phyloP scores from a whole-genome alignment of 2,888 invertebrate genomes.

The Hemistola chrysoprasaria region DNA sequence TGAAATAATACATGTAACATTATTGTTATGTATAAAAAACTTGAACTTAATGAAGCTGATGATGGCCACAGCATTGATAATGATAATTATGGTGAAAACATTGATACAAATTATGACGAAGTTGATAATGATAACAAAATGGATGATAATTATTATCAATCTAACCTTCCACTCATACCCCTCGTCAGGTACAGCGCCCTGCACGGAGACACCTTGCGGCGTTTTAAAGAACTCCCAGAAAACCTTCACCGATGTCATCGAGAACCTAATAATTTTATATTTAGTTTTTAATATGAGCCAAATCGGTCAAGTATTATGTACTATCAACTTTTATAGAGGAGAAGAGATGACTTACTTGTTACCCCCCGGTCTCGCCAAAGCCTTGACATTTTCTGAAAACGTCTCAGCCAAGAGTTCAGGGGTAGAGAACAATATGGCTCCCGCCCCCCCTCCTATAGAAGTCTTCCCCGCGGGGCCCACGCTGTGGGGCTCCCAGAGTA shows the following conservation, averaged over 20 bases:
- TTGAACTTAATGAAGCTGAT: no score
- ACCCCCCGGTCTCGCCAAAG: constrained; percentile 46
- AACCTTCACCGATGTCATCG: constrained; percentile 60
- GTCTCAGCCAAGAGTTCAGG: constrained; percentile 54
- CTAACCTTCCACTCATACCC: constrained; percentile 64
- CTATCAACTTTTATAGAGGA: no score
- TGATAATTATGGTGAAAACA: no score
- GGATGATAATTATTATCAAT: not conserved
- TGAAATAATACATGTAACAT: no score
- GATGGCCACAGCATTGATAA: no score
- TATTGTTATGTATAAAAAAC: no score
- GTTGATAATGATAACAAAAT: no score
- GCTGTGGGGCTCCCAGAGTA: constrained; percentile 65
- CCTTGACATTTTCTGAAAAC: constrained; percentile 48
- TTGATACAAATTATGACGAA: no score
- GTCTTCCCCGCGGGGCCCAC: constrained; percentile 55
- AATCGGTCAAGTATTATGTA: no score
- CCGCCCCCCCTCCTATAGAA: constrained; percentile 57
- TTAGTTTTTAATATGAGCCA: not conserved
- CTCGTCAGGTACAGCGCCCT: constrained; percentile 63
- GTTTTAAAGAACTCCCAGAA: constrained; percentile 61
- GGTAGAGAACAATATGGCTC: constrained; percentile 45
- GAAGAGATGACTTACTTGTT: constrained; percentile 48
- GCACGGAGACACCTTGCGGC: constrained; percentile 37
- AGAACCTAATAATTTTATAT: constrained; percentile 41